Evolutionary conservation across 2,888 invertebrate species (phyloP), one percentile per base, ranked within the genome.

Genomic region (Hybos culiciformis): DNA sequence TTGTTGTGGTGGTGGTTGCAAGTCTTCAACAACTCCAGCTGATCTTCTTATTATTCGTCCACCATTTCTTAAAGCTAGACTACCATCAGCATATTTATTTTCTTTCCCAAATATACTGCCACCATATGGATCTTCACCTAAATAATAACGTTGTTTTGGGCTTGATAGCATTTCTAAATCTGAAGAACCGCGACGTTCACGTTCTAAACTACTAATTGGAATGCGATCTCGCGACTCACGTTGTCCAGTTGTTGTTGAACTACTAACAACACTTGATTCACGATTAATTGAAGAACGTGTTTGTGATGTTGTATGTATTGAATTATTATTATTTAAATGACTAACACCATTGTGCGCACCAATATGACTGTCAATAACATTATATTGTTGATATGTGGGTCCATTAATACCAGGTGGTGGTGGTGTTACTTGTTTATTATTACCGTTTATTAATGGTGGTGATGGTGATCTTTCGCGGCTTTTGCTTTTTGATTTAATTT

Each of bases 91-190:
- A 47, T 86, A 85, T 60, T 85, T 83, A 65, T 83, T 83, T 66
- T 86, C 86, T 56, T 83, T 76, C 48, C 86, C 84, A 64, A 83
- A 86, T 60, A 85, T 81, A 66, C 81, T 83, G 19, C 79, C 78
- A 44, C 80, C 82, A 63, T 84, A 87, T 21, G 86, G 86, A 70
- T 87, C 86, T 68, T 87, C 86, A 31, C 86, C 86, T 52, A 87
- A 73, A 64, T 87, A 87, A 68, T 86, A 87, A 51, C 81, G 75
- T 59, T 83, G 83, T 49, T 80, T 73, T 11, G 80, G 79, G 49
- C 67, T 69, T n/a, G 62, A 59, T 21, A 64, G 57, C 33, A 56
- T 53, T 44, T 60, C 60, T 5, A 53, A 46, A 47, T 60, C 60
- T 5, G 56, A 56, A 41, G 54, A 54, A 39, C 54, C 54, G 39